Evolutionary conservation across 2,888 invertebrate genomes (phyloP).

Genomic region (Noctua pronuba): DNA sequence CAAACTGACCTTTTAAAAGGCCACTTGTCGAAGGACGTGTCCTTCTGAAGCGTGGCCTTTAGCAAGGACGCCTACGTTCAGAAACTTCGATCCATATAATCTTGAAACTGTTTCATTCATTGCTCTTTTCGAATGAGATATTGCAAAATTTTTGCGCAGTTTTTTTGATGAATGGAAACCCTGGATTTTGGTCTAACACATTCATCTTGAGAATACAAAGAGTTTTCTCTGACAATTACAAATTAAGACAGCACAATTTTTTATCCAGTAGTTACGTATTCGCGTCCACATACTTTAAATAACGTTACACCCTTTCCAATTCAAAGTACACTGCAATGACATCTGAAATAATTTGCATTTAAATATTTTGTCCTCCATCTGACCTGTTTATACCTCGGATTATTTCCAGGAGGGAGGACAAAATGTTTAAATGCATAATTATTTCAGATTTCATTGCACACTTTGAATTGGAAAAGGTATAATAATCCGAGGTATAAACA

Average conservation of each 20-base stretch:
- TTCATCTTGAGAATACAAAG: neutral
- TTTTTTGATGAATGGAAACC: neutral
- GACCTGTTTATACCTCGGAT: too few relatives aligned
- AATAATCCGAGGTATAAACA: too few relatives aligned
- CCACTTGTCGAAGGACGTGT: neutral
- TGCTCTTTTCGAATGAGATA: neutral
- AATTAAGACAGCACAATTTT: neutral
- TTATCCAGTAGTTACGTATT: neutral
- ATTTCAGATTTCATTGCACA: too few relatives aligned
- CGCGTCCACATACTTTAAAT: too few relatives aligned
- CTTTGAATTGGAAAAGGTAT: too few relatives aligned
- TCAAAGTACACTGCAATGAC: neutral
- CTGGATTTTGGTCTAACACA: neutral
- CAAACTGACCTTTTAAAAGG: slow-evolving; percentile 10
- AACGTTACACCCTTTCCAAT: neutral
- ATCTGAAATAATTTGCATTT: neutral
- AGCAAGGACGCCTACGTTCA: neutral
- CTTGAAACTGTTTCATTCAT: neutral
- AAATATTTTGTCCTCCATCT: neutral
- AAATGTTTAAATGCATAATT: too few relatives aligned
- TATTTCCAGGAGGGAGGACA: too few relatives aligned
- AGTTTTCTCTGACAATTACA: neutral
- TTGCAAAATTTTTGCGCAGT: neutral
- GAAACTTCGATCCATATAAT: neutral
- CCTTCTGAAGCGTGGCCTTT: slow-evolving; percentile 25